Evolutionary conservation across 2,113 vertebrate species (phyloP), one percentile per base, ranked within the genome.

Genomic region (Orycteropus afer): DNA sequence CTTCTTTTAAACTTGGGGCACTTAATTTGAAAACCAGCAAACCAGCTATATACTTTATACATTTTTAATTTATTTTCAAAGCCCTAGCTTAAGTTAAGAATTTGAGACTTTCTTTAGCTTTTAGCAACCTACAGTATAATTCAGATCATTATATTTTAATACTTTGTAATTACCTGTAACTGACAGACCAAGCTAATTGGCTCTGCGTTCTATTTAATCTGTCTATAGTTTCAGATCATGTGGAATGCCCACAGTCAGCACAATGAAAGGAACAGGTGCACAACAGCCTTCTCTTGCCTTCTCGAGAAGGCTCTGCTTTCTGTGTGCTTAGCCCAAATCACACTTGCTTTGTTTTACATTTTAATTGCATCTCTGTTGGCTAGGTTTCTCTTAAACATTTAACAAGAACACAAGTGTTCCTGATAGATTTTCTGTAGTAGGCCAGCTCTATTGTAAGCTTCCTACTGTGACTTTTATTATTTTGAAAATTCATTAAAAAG

Each of bases 51-150:
- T 81, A 78, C 63, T 32, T 84, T 94, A 73, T 65, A 49, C 53
- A 53, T 92, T 65, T 95, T 95, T 74, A 91, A 53, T 81, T 90
- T 89, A 59, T 81, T 91, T 92, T 74, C 77, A 97, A 93, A 63
- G 25, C 47, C 49, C 93, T 83, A 51, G 3, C 18, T 3, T 89
- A 69, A 89, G 51, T 91, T 88, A 92, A 90, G 65, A 88, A 91
- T 79, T 95, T 37, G 63, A 91, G 32, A 53, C 17, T 84, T 85
- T 84, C 65, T 92, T 91, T 15, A 79, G 53, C 63, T 59, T 87
- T 91, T 51, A 96, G 71, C 74, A 95, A 49, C 57, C 71, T 86
- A 42, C 61, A 76, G 37, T 67, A 10, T 67, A 78, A 84, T 92
- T 92, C 29, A 42, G 6, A 40, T 82, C 49, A 84, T 93, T 73